Base-by-base conservation (phyloP, 1,140 invertebrate species). In the Contarinia nasturtii region DNA sequence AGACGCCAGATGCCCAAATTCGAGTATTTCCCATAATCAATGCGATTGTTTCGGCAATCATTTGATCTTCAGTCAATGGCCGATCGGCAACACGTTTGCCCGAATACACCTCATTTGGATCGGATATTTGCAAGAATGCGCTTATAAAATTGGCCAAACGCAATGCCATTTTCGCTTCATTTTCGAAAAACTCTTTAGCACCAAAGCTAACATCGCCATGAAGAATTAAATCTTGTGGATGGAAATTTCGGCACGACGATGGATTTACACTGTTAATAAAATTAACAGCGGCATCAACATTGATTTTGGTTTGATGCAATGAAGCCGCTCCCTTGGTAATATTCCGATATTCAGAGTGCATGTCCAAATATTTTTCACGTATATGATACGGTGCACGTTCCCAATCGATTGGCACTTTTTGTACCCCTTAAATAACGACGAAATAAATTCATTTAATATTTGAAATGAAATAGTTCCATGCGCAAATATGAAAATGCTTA, bases 81-180 rank as follows among this genome's bases (percentile, higher is more conserved):
- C 79, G 79, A 60, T 94, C 90, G 1, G 87, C 79, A 3, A 93
- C 79, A 50, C 88, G 70, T 55, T 83, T 90, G 15, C 90, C 93
- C 19, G 84, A 85, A 69, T 93, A 97, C 22, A 93, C 82, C 69
- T 97, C 92, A 57, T 83, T 79, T 0, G 89, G 86, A 69, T 97
- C 87, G 11, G 89, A 86, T 61, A 85, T 76, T 73, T 96, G 92
- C 49, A 94, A 65, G 63, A 94, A 96, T 15, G 84, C 82, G 59
- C 87, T 91, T 44, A 95, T 82, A 59, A 97, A 97, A 63, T 98
- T 95, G 0, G 93, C 85, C 45, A 97, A 68, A 46, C 93, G 72
- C 8, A 94, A 70, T 1, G 92, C 94, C 79, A 93, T 94, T 64
- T 90, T 83, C 5, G 92, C 93, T 70, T 95, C 86, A 58, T 92